A percentile compares a stretch with the other conserved stretches of the same genome.
These are phyloP conservation scores for Cyrtorhinus lividipennis DNA, from an alignment of 1,140 invertebrate genomes.

Conservation along the genomic window DNA sequence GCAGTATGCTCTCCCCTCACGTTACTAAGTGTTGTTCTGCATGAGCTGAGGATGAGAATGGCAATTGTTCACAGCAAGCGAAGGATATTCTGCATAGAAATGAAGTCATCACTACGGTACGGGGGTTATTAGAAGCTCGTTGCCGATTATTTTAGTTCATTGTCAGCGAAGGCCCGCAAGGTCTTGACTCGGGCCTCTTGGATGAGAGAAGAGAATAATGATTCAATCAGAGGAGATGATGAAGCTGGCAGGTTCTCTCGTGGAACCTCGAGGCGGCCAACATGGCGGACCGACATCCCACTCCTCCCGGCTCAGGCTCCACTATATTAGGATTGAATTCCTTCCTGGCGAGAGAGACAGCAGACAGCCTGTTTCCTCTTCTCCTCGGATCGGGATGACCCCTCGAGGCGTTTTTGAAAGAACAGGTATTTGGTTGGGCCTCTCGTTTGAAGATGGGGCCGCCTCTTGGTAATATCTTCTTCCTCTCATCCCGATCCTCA, in stretches of 20 bases:
- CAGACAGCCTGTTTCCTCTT: not conserved
- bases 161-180: not conserved
- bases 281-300: not conserved
- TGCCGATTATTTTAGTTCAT: constrained; percentile 8
- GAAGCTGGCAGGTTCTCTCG: not conserved
- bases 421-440: constrained; percentile 4
- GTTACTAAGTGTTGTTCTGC: too few species aligned
- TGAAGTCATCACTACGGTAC: not conserved
- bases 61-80: not conserved
- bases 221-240: constrained; percentile 6
- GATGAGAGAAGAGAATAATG: constrained; percentile 4
- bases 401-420: not conserved
- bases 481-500: not conserved
- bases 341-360: not conserved
- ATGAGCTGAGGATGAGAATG: not conserved
- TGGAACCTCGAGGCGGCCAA: not conserved
- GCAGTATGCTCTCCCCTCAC: too few species aligned
- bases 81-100: not conserved
- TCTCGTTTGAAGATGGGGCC: not conserved
- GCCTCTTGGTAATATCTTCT: not conserved
- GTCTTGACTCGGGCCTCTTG: not conserved
- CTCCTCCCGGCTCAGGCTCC: not conserved
- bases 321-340: not conserved
- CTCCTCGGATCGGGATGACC: not conserved
- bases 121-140: constrained; percentile 2